Evolutionary conservation across 2,888 invertebrate species (phyloP), one percentile per base, ranked within the genome.

Genomic region (Chelonus formosanus): DNA sequence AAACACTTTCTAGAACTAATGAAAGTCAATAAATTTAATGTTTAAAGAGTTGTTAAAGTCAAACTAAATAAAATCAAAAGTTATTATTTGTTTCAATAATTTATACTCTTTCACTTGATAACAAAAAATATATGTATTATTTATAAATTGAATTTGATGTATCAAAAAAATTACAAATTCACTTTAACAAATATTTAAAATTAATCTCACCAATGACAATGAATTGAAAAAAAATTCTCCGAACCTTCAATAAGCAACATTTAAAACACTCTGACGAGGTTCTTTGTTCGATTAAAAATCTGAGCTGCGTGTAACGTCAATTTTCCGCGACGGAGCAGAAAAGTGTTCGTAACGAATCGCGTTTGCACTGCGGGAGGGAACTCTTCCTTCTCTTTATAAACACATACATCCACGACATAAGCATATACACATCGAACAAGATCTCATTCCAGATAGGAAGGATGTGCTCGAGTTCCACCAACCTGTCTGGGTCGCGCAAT

Each of bases 381-480:
- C 54, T 66, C 40, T 3, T 43, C 8, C 48, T 43, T 50, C 35
- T 47, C 32, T 47, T 47, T 43, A 31, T 67, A 69, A 61, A 65
- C 62, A 57, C 64, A 59, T 61, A 48, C 52, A 48, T 55, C 40
- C 57, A 63, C 65, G 78, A 69, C 80, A 40, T 40, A 40, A 5
- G 6, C 40, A 40, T 73, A 74, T 78, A 73, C 79, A 71, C 73
- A 75, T 68, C 70, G 71, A 73, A 76, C 78, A 77, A 83, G 83
- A 83, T 83, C 81, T 83, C 82, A 83, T 83, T 40, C 81, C 81
- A 82, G 83, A 83, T 83, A 83, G 68, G 76, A 68, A 67, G 61
- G 69, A 72, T 72, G 75, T 76, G 76, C 76, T 78, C 74, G 75
- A 75, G 77, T 77, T 75, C 74, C 75, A 72, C 70, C 74, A 71